Base-by-base conservation (phyloP, 2,797 vertebrate species). In the Cynopterus sphinx region DNA sequence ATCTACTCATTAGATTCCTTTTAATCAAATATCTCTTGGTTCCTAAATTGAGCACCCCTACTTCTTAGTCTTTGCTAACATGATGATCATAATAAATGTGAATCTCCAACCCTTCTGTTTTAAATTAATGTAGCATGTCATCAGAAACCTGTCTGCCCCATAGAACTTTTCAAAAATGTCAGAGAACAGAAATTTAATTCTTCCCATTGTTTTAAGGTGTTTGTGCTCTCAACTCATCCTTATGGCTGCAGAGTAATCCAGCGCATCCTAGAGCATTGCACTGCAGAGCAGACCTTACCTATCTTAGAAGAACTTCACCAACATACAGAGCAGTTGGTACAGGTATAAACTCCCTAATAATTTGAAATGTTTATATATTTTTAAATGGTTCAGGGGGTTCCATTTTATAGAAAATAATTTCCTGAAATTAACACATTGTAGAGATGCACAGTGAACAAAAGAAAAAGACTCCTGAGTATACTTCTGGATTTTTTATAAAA, bases 201-300 rank as follows among this genome's bases (percentile, higher is more conserved):
- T 83, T 85, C 15, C 43, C 19, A 89, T 95, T 89, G 0, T 97
- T 96, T 98, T 68, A 96, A 99, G 99, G 99, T 99, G 24, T 99
- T 99, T 98, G 99, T 99, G 94, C 99, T 99, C 88, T 99, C 99
- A 93, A 99, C 99, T 95, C 99, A 99, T 96, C 99, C 99, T 0
- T 99, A 99, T 4, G 99, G 99, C 97, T 99, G 99, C 98, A 99
- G 99, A 98, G 99, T 99, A 36, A 99, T 99, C 97, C 99, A 99
- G 96, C 99, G 99, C 96, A 99, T 99, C 97, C 98, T 99, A 97
- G 99, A 99, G 95, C 99, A 99, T 97, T 99, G 99, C 96, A 99
- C 99, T 74, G 99, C 99, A 96, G 99, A 99, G 97, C 99, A 99
- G 98, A 99, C 99, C 22, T 98, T 99, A 96, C 99, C 99, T 39